Conservation (phyloP, 2,797 vertebrate species). For the Acrossocheilus wenchowensis region DNA sequence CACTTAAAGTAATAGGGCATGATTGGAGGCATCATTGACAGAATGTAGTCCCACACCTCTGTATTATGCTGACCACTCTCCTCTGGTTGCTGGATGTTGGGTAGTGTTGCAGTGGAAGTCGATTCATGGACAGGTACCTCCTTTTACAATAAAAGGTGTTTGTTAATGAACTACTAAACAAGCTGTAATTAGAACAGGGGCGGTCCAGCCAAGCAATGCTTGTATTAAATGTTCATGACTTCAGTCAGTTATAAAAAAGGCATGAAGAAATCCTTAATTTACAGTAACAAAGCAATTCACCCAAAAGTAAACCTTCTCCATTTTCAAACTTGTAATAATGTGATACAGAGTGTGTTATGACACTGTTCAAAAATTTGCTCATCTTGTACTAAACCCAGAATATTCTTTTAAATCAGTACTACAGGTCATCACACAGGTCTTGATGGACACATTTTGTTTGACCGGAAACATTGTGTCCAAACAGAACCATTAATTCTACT, state of each 20-base stretch:
- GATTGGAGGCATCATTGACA: neutral
- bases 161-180: neutral
- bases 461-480: neutral
- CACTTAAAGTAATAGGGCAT: neutral
- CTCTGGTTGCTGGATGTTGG: constrained; percentile 4
- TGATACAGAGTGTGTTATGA: neutral
- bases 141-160: constrained; percentile 62
- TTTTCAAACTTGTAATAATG: neutral
- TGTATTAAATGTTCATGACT: neutral
- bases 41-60: neutral
- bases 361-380: too few relatives aligned
- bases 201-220: neutral
- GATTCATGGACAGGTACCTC: neutral
- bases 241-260: neutral
- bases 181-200: neutral
- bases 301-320: neutral
- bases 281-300: neutral
- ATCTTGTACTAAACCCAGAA: too few relatives aligned
- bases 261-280: neutral
- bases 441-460: neutral
- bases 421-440: neutral
- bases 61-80: neutral
- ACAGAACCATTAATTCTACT: neutral
- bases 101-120: neutral
- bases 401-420: neutral